Conservation (phyloP, 2,797 vertebrate genomes). For the Carapus acus region DNA sequence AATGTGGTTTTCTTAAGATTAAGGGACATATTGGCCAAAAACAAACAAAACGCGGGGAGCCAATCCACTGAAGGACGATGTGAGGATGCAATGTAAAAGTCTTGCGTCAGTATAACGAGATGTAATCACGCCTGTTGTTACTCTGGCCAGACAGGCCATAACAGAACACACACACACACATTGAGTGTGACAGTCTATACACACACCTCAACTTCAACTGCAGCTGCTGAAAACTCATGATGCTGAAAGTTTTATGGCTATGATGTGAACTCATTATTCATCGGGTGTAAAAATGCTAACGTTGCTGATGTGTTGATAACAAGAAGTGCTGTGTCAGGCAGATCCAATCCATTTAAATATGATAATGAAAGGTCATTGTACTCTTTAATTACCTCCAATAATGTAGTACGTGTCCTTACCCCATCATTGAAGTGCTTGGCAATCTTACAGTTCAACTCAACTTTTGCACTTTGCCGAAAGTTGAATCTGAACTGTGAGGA, state of each 20-base stretch:
- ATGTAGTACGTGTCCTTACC: conserved; percentile 1
- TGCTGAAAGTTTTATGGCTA: conserved; percentile 46
- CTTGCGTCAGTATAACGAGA: conserved; percentile 51
- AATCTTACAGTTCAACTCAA: not conserved
- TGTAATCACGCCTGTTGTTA: conserved; percentile 49
- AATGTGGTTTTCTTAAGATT: conserved; percentile 44
- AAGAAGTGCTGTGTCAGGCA: conserved; percentile 39
- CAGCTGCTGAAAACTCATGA: conserved; percentile 22
- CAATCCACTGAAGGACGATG: conserved; percentile 57
- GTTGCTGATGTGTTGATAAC: conserved; percentile 42
- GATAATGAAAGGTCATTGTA: conserved; percentile 29
- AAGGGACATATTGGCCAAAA: conserved; percentile 47
- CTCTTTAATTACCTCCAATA: conserved; percentile 25
- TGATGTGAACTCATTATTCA: conserved; percentile 46
- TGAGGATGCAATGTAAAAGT: conserved; percentile 42
- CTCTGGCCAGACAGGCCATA: conserved; percentile 37
- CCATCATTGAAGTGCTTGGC: conserved; percentile 1
- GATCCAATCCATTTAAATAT: conserved; percentile 37
- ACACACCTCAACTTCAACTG: conserved; percentile 31
- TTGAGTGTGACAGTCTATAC: conserved; percentile 21
- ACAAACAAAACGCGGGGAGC: conserved; percentile 57
- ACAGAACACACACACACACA: conserved; percentile 33
- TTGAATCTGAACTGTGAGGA: too few species aligned
- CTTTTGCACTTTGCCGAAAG: too few species aligned
- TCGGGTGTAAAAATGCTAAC: conserved; percentile 30